Percentiles rank a stretch among this genome's conserved stretches.
phyloP scores from a whole-genome alignment of 1,140 invertebrate species.

The Goniozus legneri region DNA sequence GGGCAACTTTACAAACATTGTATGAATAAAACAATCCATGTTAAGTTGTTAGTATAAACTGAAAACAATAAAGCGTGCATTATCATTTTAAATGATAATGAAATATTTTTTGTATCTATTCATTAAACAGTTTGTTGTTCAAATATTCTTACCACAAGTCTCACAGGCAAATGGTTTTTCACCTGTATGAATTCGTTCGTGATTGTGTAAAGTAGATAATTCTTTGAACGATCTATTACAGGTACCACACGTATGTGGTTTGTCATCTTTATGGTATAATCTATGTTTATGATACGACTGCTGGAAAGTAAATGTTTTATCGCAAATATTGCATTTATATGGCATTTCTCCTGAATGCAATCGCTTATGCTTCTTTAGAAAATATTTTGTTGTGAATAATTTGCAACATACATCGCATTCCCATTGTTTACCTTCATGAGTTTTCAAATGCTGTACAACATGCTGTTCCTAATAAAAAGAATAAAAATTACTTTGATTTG shows the following conservation, averaged over 20 bases:
- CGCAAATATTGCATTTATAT: slow-evolving; percentile 78
- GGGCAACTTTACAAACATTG: slow-evolving; percentile 21
- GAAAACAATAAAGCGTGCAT: slow-evolving; percentile 25
- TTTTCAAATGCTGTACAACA: slow-evolving; percentile 56
- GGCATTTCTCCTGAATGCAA: slow-evolving; percentile 84
- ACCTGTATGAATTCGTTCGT: slow-evolving; percentile 83
- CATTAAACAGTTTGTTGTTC: not conserved
- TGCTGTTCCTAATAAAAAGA: slow-evolving; percentile 54
- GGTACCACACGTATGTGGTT: slow-evolving; percentile 73
- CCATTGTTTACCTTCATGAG: slow-evolving; percentile 66
- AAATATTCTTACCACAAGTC: slow-evolving; percentile 71
- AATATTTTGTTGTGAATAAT: slow-evolving; percentile 86
- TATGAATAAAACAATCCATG: slow-evolving; percentile 19
- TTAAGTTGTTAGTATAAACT: slow-evolving; percentile 32
- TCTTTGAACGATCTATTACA: slow-evolving; percentile 84
- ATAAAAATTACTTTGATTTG: no score
- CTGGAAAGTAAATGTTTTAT: slow-evolving; percentile 86
- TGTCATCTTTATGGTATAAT: slow-evolving; percentile 80
- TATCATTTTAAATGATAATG: slow-evolving; percentile 9
- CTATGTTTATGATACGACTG: slow-evolving; percentile 90
- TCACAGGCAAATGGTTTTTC: slow-evolving; percentile 90
- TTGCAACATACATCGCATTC: slow-evolving; percentile 81
- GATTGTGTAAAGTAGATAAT: slow-evolving; percentile 84
- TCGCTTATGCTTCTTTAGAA: slow-evolving; percentile 83
- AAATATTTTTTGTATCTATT: slow-evolving; percentile 1